A percentile compares a stretch with the other conserved stretches of the same genome.
Conservation (phyloP, 2,888 invertebrate genomes). For the Ceraclea dissimilis region DNA sequence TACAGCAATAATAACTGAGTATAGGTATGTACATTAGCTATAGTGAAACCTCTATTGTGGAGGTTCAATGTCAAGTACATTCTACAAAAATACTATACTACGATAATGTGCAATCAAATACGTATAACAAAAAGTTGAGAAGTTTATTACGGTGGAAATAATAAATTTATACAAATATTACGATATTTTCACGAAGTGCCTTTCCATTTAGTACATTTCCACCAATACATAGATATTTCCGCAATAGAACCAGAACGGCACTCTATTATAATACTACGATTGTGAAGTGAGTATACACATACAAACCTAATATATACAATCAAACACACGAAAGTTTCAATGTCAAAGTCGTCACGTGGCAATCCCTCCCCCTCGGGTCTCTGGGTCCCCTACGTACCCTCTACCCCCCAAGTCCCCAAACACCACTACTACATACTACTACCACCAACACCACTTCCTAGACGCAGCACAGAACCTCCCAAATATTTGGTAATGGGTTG, state of each 20-base stretch:
- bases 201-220: not conserved
- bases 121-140: too few species aligned
- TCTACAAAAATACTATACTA: not conserved
- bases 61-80: not conserved
- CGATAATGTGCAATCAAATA: not conserved
- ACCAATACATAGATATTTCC: not conserved
- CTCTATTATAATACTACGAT: too few species aligned
- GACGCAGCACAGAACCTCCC: too few species aligned
- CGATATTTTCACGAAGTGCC: not conserved
- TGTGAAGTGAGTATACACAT: too few species aligned
- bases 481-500: not conserved
- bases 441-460: too few species aligned
- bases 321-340: constrained; percentile 15
- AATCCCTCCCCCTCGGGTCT: not conserved
- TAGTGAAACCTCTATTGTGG: not conserved
- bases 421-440: too few species aligned
- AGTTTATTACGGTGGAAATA: too few species aligned
- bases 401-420: not conserved
- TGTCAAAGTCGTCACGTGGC: constrained; percentile 22
- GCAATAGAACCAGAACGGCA: not conserved
- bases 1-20: too few species aligned
- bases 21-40: too few species aligned
- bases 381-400: not conserved
- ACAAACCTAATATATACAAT: too few species aligned
- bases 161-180: not conserved